Conservation (phyloP, 2,113 vertebrate genomes). For the Caranx ignobilis region DNA sequence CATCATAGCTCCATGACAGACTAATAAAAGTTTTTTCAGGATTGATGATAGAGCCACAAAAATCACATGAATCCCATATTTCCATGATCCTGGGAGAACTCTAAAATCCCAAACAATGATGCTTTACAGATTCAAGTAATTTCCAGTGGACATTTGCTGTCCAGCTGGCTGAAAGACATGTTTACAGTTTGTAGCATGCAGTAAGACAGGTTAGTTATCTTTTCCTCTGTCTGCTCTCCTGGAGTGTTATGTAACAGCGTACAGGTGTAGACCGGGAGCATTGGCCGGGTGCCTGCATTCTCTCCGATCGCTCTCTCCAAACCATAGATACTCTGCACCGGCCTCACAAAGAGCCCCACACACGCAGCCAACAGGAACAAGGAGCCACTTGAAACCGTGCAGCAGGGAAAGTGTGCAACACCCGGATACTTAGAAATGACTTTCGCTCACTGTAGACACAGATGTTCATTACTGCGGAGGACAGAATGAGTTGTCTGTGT, state of each 20-base stretch:
- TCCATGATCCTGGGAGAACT: not conserved
- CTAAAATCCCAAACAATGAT: constrained; percentile 12
- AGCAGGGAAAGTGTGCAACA: constrained; percentile 53
- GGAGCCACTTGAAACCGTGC: constrained; percentile 59
- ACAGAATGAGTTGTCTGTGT: constrained; percentile 58
- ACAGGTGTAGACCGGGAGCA: constrained; percentile 70
- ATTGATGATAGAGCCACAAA: not conserved
- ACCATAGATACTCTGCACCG: constrained; percentile 68
- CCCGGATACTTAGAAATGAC: constrained; percentile 49
- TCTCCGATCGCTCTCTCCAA: constrained; percentile 58
- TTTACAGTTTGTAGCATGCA: constrained; percentile 9
- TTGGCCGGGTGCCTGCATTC: constrained; percentile 69
- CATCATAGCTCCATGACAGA: not conserved
- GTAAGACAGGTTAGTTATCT: constrained; percentile 30
- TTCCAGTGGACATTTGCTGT: not conserved
- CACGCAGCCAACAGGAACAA: constrained; percentile 54
- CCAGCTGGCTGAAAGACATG: not conserved
- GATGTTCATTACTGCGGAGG: constrained; percentile 53
- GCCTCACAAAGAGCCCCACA: constrained; percentile 64
- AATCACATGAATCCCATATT: not conserved
- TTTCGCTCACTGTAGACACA: constrained; percentile 62
- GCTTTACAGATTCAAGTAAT: not conserved
- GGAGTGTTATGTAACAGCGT: constrained; percentile 50
- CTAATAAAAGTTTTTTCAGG: not conserved
- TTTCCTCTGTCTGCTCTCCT: constrained; percentile 18